Evolutionary conservation across 1,140 invertebrate species (phyloP).

Genomic region (Atta cephalotes): DNA sequence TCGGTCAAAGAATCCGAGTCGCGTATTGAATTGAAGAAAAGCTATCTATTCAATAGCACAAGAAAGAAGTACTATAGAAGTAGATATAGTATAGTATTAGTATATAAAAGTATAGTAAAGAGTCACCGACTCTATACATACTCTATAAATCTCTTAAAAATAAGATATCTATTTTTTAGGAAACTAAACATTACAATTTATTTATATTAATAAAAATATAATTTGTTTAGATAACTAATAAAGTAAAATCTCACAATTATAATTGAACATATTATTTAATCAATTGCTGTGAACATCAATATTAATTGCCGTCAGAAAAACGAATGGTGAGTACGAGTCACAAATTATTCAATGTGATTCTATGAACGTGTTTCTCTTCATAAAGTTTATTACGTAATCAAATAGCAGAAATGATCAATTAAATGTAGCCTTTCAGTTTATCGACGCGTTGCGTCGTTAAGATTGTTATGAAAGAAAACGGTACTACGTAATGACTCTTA

Average conservation of each 20-base stretch:
- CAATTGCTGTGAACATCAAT: neutral
- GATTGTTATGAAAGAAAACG: slow-evolving; percentile 58
- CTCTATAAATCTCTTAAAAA: too few species aligned
- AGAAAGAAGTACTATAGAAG: neutral
- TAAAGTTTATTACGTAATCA: slow-evolving; percentile 37
- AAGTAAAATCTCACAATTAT: neutral
- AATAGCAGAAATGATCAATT: slow-evolving; percentile 62
- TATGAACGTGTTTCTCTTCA: neutral
- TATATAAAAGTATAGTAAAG: too few species aligned
- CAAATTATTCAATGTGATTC: neutral
- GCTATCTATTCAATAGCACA: neutral
- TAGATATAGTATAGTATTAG: neutral
- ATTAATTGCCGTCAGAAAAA: slow-evolving; percentile 6
- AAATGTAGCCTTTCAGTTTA: slow-evolving; percentile 52
- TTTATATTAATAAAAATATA: too few species aligned
- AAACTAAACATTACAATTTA: too few species aligned
- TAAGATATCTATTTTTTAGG: too few species aligned
- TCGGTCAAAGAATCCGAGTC: neutral
- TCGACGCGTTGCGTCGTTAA: slow-evolving; percentile 28
- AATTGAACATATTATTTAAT: neutral
- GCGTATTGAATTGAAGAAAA: slow-evolving; percentile 31
- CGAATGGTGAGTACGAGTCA: neutral
- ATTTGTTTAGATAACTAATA: too few species aligned
- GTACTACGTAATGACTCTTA: slow-evolving; percentile 57
- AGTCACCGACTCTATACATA: too few species aligned